Evolutionary conservation across 37 sponge, comb jelly and placozoan genomes (phyloP).

Genomic region (Chondrosia reniformis): DNA sequence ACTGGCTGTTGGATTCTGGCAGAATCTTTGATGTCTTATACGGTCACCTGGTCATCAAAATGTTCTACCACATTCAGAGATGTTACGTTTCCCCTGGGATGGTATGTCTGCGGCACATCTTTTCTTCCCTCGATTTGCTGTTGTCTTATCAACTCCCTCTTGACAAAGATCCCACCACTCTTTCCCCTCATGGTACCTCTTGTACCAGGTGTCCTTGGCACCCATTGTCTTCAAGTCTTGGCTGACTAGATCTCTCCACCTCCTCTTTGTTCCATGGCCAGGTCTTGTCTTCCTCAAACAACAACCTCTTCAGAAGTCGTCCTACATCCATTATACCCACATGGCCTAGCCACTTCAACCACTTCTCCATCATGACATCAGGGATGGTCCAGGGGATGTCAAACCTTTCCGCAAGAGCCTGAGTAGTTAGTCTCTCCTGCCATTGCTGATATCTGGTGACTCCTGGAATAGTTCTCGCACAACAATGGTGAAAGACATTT

Average conservation of each 20-base stretch:
- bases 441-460: conserved; percentile 26
- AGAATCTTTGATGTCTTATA: background rate
- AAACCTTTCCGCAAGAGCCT: conserved; percentile 16
- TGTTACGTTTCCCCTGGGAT: background rate
- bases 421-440: conserved; percentile 13
- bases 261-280: conserved; percentile 20
- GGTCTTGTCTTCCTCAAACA: conserved; percentile 21
- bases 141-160: conserved; percentile 9
- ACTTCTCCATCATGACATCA: background rate
- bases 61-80: background rate
- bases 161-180: background rate
- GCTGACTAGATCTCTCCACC: conserved; percentile 17
- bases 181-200: conserved; percentile 1
- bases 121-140: background rate
- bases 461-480: conserved; percentile 18
- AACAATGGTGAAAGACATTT: background rate
- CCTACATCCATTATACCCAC: conserved; percentile 13
- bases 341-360: conserved; percentile 32
- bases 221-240: conserved; percentile 12
- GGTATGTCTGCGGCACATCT: conserved; percentile 8
- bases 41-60: background rate
- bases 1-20: background rate
- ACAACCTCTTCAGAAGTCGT: conserved; percentile 6
- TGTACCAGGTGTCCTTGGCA: conserved; percentile 11
- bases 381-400: conserved; percentile 2